Base-by-base conservation (phyloP, 1,140 invertebrate species). In the Anoplolepis gracilipes region DNA sequence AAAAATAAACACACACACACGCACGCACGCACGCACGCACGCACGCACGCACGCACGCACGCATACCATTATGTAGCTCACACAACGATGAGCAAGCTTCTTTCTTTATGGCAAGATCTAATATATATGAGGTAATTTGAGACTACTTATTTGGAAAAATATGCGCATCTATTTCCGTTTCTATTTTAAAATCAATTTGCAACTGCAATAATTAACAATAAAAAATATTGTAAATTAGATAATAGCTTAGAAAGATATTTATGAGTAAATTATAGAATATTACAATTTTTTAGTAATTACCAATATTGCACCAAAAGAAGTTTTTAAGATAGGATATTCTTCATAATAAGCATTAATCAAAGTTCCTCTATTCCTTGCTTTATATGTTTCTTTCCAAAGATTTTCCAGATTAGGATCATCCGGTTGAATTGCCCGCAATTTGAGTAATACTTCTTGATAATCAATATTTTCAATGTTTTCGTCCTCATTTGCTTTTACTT, bases 251-350 rank as follows among this genome's bases (percentile, higher is more conserved):
- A 30, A 28, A 11, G 33, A 25, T 25, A 69, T 49, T 46, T 67
- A 13, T 28, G 5, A 69, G 7, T 69, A 28, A 46, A 42, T 69
- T 49, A 49, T 19, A 49, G 16, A 49, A 69, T n/a, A 36, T 42
- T 67, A 67, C 16, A 49, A 69, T 49, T 0, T 33, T 33, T 33
- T 2, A 33, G 33, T 33, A 33, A 11, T 42, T 69, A 69, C 22
- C 11, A 70, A 16, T 28, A 7, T 28, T 10, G 25, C 42, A 70
- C 46, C 67, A 70, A 33, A 53, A 1, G 46, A 30, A 53, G 67
- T 70, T 53, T 70, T 70, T 53, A 70, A 70, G 8, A 70, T 70
- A 1, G 67, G 46, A 53, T 70, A 70, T 33, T 70, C 16, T 30
- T 70, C 42, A 30, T 30, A 70, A 53, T 70, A 70, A 53, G 49